Evolutionary conservation across 2,797 vertebrate species (phyloP), one percentile per base, ranked within the genome.

Genomic region (Tympanoctomys barrerae): DNA sequence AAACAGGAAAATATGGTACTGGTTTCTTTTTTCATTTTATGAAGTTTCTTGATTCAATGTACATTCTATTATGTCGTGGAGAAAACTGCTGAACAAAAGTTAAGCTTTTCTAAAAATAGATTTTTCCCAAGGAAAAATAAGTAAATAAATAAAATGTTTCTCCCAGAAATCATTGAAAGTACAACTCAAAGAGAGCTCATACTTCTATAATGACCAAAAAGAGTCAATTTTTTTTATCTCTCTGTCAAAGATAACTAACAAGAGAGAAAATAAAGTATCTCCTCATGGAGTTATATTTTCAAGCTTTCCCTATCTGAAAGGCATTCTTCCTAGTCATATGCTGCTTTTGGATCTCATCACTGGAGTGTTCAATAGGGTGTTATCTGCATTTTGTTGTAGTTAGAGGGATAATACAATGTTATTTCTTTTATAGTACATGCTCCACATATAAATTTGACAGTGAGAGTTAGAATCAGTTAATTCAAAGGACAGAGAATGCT

Each of bases 401-500:
- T 88, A 84, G 9, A 94, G 12, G 21, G 80, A 91, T 36, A 81
- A 78, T 87, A 71, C 12, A 42, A 81, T 49, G 52, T 71, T 49
- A 80, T 71, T 89, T 62, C 5, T 94, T 89, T 82, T 46, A 9
- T 9, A 13, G 8, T 93, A 62, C 75, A 89, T 87, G 77, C 59
- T 77, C 22, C 87, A 59, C 16, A 31, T 71, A 62, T 75, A 42
- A 62, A 82, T 89, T 92, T 87, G 22, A 79, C 93, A 24, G 42
- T 24, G 94, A 66, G 8, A 33, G 18, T 64, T 79, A 59, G 11
- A 89, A 14, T 1, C 18, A 66, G 12, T 91, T 92, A 59, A 95
- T 86, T 95, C 21, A 89, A 96, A 87, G 89, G 14, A 90, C 36
- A 39, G 80, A 88, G 83, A 89, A 68, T 57, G 21, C 11, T 61